A percentile compares a stretch with the other conserved stretches of the same genome.
Conservation (phyloP, 2,113 vertebrate genomes). For the Silurus asotus region DNA sequence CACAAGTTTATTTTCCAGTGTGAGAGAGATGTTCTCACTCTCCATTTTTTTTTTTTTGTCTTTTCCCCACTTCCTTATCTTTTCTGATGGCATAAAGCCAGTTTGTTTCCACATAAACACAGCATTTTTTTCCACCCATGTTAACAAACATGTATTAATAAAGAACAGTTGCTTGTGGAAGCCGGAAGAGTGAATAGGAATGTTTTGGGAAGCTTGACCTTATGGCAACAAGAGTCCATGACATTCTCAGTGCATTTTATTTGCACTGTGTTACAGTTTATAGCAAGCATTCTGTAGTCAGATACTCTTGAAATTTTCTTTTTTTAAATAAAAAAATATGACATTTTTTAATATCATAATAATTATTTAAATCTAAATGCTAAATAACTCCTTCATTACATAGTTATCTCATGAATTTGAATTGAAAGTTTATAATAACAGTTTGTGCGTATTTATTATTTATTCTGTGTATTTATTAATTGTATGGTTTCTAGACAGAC, state of each 20-base stretch:
- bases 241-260: neutral
- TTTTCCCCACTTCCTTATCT: slow-evolving; percentile 2
- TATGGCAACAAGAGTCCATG: slow-evolving; percentile 27
- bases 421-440: neutral
- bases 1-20: neutral
- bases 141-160: slow-evolving; percentile 33
- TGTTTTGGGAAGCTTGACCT: slow-evolving; percentile 16
- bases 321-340: neutral
- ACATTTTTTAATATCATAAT: no score
- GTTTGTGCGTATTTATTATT: neutral
- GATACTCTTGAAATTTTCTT: neutral
- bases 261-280: neutral
- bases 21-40: neutral
- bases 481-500: neutral
- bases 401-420: neutral
- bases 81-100: slow-evolving; percentile 44
- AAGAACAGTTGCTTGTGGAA: slow-evolving; percentile 31
- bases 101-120: slow-evolving; percentile 16
- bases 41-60: neutral
- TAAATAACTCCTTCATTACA: neutral
- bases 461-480: neutral
- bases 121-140: slow-evolving; percentile 14
- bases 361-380: no score
- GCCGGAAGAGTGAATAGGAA: slow-evolving; percentile 17
- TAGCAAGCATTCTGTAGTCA: neutral